A percentile compares a stretch with the other conserved stretches of the same genome.
Evolutionary conservation across 1,140 invertebrate species (phyloP).

Genomic region (Copidosoma floridanum): DNA sequence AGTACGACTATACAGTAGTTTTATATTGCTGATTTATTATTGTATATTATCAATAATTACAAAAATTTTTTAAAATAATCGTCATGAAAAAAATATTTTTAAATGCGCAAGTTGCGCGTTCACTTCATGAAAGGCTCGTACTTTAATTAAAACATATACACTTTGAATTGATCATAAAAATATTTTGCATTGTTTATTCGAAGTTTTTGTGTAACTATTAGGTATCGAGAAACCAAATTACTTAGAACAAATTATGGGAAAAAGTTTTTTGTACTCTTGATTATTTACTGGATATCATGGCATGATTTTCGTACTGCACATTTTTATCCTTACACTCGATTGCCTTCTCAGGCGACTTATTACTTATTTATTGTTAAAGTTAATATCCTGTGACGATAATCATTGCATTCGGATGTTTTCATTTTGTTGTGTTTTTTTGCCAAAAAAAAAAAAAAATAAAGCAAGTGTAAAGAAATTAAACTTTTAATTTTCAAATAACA

Average conservation of each 20-base stretch:
- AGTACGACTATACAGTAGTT: no score
- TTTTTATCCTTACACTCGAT: background rate
- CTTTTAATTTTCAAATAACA: constrained; percentile 42
- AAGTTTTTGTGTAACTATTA: no score
- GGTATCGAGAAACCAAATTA: no score
- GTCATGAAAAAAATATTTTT: no score
- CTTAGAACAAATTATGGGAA: no score
- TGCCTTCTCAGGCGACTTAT: background rate
- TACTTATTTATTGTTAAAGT: background rate
- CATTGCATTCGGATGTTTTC: background rate
- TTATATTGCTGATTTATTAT: no score
- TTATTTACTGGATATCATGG: constrained; percentile 10
- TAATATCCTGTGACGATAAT: no score
- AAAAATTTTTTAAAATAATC: no score
- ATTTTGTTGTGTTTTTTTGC: background rate
- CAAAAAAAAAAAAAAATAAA: background rate
- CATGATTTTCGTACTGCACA: background rate
- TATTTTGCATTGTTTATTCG: background rate
- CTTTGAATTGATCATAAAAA: constrained; percentile 6
- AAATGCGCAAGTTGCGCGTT: no score
- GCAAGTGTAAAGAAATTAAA: constrained; percentile 41
- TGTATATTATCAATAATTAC: no score
- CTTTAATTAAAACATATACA: constrained; percentile 16
- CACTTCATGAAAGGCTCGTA: no score
- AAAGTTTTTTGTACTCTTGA: constrained; percentile 42